Evolutionary conservation across 2,888 invertebrate genomes (phyloP), one percentile per base, ranked within the genome.

Genomic region (Dioctria linearis): DNA sequence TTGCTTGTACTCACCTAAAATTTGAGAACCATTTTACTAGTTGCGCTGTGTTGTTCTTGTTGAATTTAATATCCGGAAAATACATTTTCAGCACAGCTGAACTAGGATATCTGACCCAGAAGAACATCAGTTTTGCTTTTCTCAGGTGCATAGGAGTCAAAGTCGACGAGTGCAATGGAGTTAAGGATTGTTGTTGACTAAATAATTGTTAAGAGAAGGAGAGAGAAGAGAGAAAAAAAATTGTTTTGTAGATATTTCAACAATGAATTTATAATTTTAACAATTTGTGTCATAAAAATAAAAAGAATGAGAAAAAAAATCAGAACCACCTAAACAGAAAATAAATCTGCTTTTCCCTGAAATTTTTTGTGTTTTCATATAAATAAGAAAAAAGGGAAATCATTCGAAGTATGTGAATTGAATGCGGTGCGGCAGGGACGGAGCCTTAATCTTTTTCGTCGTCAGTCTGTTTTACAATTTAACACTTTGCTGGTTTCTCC

Each of bases 1-100:
- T 13, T 39, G 13, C 51, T 39, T 51, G 66, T 59, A 92, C 95
- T 94, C 90, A 99, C 99, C 99, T 94, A 92, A 99, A 99, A 90
- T 99, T 99, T 88, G 98, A 98, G 94, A 99, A 99, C 99, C 99
- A 99, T 91, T 99, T 99, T 92, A 99, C 99, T 90, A 99, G 95
- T 92, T 99, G 99, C 88, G 99, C 99, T 85, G 99, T 99, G 92
- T 99, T 99, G 92, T 99, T 99, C 92, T 99, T 99, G 93, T 99
- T 99, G 93, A 99, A 99, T 90, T 98, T 98, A 91, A 99, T 98
- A 92, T 99, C 99, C 61, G 99, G 99, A 93, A 99, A 99, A 93
- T 98, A 99, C 94, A 98, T 97, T 92, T 99, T 99, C 90, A 99
- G 95, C 85, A 99, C 96, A 87, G 98, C 96, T 83, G 99, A 99